Evolutionary conservation across 2,888 invertebrate species (phyloP).

Genomic region (Pemphredon lugubris): DNA sequence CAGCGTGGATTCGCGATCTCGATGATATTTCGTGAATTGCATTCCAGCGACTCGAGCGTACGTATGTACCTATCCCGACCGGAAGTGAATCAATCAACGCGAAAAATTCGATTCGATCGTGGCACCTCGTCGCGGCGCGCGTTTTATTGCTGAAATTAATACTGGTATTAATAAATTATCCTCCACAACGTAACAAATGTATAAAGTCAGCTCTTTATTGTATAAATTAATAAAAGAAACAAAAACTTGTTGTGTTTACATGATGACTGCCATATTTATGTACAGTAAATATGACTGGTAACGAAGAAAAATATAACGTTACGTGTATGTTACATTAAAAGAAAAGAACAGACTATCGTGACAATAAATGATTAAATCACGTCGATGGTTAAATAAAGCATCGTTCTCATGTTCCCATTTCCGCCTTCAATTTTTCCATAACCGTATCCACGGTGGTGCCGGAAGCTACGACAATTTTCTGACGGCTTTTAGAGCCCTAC

Average conservation of each 20-base stretch:
- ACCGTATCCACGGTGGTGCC: constrained; percentile 82
- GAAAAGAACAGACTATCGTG: constrained; percentile 18
- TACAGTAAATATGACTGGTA: constrained; percentile 40
- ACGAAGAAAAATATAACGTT: constrained; percentile 14
- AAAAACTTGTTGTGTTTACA: constrained; percentile 25
- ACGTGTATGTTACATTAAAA: constrained; percentile 15
- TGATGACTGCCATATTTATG: constrained; percentile 53
- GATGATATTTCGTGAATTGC: constrained; percentile 33
- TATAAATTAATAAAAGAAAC: constrained; percentile 52
- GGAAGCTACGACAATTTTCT: constrained; percentile 82
- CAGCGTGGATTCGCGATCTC: background rate
- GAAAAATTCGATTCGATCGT: too few relatives aligned
- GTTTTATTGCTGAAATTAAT: constrained; percentile 19
- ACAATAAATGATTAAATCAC: constrained; percentile 20
- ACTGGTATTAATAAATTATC: constrained; percentile 22
- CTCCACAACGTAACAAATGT: constrained; percentile 41
- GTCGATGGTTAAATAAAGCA: constrained; percentile 3
- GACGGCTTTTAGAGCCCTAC: constrained; percentile 84
- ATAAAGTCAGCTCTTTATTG: constrained; percentile 49
- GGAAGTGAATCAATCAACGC: background rate
- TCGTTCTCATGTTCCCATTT: constrained; percentile 65
- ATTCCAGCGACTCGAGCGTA: background rate
- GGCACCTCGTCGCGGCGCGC: too few relatives aligned
- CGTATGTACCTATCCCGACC: too few relatives aligned
- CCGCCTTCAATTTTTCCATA: constrained; percentile 79